Evolutionary conservation across 1,140 invertebrate genomes (phyloP).

Genomic region (Pogonomyrmex barbatus): DNA sequence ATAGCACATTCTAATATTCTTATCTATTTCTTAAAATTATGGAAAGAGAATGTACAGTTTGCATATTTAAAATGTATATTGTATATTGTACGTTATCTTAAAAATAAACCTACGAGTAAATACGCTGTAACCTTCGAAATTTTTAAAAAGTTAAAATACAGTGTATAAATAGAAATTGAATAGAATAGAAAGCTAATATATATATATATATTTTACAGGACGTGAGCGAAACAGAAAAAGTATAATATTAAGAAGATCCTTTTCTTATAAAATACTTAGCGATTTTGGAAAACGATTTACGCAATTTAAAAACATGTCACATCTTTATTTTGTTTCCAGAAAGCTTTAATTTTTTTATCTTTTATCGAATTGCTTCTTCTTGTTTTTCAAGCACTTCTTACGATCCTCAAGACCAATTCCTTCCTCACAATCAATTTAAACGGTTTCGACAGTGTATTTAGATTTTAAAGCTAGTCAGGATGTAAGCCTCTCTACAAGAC

Average conservation of each 20-base stretch:
- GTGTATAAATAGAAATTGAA: not conserved
- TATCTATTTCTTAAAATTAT: conserved; percentile 4
- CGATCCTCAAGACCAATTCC: no score
- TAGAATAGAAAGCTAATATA: not conserved
- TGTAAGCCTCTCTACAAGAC: not conserved
- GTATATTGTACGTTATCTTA: not conserved
- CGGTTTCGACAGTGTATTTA: not conserved
- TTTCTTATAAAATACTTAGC: not conserved
- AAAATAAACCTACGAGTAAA: not conserved
- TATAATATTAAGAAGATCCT: not conserved
- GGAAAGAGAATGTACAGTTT: not conserved
- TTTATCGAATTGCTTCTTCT: not conserved
- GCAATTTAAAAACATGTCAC: not conserved
- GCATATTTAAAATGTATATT: no score
- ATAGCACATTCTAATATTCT: not conserved
- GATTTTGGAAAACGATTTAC: not conserved
- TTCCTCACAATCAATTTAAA: not conserved
- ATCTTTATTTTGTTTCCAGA: not conserved
- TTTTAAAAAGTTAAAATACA: not conserved
- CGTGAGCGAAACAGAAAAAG: not conserved
- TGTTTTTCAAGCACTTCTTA: not conserved
- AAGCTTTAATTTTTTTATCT: not conserved
- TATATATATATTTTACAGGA: not conserved
- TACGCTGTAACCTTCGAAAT: not conserved
- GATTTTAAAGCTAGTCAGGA: not conserved